phyloP scores from a whole-genome alignment of 2,888 invertebrate genomes.

The Uloborus plumipes region DNA sequence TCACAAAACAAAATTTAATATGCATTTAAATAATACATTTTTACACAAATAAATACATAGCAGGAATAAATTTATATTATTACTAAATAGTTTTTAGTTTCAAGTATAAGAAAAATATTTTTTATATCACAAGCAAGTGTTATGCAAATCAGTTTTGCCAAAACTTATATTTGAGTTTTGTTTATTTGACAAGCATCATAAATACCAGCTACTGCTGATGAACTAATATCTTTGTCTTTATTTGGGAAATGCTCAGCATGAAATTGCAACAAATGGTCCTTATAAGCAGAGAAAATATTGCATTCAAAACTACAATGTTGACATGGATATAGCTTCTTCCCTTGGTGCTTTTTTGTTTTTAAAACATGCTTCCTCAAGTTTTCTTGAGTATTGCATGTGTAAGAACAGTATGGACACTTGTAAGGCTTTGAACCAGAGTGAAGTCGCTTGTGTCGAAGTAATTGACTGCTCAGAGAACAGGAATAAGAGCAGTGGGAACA shows the following conservation, averaged over 20 bases:
- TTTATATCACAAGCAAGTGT: background rate
- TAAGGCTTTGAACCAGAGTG: slow-evolving; percentile 72
- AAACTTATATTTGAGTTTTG: no score
- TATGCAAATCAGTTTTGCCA: no score
- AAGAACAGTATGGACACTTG: slow-evolving; percentile 77
- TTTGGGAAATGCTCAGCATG: slow-evolving; percentile 75
- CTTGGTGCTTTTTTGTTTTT: slow-evolving; percentile 83
- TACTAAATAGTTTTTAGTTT: background rate
- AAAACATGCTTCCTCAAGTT: slow-evolving; percentile 90
- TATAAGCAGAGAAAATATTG: slow-evolving; percentile 80
- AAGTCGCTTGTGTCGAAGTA: slow-evolving; percentile 71
- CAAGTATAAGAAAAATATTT: background rate
- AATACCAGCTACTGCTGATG: slow-evolving; percentile 5
- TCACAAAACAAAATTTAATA: no score
- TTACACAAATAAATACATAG: no score
- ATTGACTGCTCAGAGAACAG: slow-evolving; percentile 70
- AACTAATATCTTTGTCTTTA: slow-evolving; percentile 20
- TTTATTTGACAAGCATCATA: background rate
- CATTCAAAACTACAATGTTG: slow-evolving; percentile 77
- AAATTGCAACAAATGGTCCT: slow-evolving; percentile 76
- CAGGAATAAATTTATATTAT: no score
- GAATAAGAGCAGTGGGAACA: slow-evolving; percentile 72
- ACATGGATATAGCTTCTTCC: slow-evolving; percentile 84
- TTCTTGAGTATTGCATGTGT: slow-evolving; percentile 78
- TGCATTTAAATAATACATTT: no score